phyloP scores from a whole-genome alignment of 1,140 invertebrate species.

The Branchinecta lynchi region DNA sequence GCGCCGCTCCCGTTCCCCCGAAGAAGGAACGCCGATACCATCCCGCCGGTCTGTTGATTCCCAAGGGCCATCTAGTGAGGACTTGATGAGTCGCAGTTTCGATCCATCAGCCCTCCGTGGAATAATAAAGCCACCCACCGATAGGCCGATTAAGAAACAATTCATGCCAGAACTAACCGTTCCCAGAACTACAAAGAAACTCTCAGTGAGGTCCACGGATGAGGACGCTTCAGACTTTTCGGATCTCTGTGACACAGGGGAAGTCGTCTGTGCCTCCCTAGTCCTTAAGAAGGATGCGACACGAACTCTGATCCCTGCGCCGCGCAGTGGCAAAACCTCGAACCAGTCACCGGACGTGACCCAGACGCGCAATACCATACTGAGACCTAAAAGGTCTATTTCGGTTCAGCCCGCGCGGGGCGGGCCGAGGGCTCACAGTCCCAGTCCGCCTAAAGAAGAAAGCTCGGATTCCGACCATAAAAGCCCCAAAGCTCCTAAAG shows the following conservation, averaged over 20 bases:
- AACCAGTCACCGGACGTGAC: constrained; percentile 16
- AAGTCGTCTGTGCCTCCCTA: constrained; percentile 16
- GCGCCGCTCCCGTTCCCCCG: neutral
- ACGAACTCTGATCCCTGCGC: neutral
- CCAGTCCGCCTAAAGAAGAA: neutral
- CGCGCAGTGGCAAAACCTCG: neutral
- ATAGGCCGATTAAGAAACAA: neutral
- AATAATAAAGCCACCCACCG: neutral
- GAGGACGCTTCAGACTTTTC: neutral
- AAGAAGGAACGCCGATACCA: neutral
- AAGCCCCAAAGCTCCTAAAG: constrained; percentile 8
- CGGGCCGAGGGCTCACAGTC: neutral
- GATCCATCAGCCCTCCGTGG: neutral
- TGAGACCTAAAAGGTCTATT: constrained; percentile 19
- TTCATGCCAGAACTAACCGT: neutral
- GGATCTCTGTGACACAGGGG: constrained; percentile 8
- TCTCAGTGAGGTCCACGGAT: neutral
- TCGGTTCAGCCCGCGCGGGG: constrained; percentile 19
- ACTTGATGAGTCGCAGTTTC: neutral
- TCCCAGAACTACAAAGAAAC: neutral
- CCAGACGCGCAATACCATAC: constrained; percentile 20
- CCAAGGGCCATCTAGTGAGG: neutral
- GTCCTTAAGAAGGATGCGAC: neutral
- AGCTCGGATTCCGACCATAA: neutral
- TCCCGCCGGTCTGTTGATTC: neutral